Evolutionary conservation across 2,113 vertebrate species (phyloP), one percentile per base, ranked within the genome.

Genomic region (Hemicordylus capensis): DNA sequence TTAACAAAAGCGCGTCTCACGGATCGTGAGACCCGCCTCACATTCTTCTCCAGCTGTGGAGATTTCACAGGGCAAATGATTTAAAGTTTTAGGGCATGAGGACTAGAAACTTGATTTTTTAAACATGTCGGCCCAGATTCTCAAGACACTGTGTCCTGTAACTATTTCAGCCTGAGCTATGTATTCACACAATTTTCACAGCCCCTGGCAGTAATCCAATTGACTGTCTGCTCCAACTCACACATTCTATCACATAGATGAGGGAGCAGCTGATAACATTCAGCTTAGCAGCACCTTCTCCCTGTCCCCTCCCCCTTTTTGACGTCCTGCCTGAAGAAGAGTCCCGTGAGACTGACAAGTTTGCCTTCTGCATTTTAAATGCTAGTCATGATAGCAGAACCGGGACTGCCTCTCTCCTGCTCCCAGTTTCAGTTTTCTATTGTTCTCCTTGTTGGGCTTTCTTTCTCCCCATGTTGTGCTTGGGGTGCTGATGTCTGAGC

Each of bases 391-490:
- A 34, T 4, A 6, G 56, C 28, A 70, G 46, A 48, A n/a, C n/a
- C 0, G 10, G n/a, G 20, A 44, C 42, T 4, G 28, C 44, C 39
- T 31, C 44, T 64, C 48, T 39, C 24, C 34, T 26, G n/a, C 24
- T 69, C 46, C 51, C n/a, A 22, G n/a, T 8, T 2, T 48, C 5
- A 1, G 72, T 74, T 82, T 51, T 76, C 42, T 67, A 58, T 20
- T 70, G 70, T 51, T 84, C 85, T 77, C 42, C 39, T 58, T 51
- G 76, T 58, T 0, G 73, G 61, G 64, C 84, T 88, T 90, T 90
- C 64, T 93, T 90, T 91, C 59, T 83, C 87, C 67, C 82, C 42
- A 0, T 73, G 69, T 82, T 91, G 84, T 89, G 87, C 91, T 75
- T 70, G 34, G 80, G 89, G 84, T 56, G 12, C 78, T 78, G 87